These are phyloP conservation scores for Acanthurus leucopareius DNA, from an alignment of 2,797 vertebrate genomes.

Conservation along the genomic window DNA sequence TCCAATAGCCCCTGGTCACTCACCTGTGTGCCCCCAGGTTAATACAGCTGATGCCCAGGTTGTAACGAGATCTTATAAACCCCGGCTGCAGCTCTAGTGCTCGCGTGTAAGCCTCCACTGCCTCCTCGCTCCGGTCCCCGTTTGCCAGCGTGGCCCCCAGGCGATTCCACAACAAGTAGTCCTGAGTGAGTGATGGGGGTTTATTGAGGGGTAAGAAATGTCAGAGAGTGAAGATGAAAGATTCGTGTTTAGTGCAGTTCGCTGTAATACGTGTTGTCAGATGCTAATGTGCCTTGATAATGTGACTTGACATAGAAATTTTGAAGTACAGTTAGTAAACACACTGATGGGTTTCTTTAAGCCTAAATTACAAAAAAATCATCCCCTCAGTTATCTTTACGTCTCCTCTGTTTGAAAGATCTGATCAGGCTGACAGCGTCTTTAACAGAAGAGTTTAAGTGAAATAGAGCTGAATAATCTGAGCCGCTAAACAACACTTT, in stretches of 20 bases:
- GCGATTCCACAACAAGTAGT: constrained; percentile 98
- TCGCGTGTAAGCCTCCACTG: constrained; percentile 94
- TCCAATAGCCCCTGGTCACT: constrained; percentile 39
- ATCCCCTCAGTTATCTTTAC: background rate
- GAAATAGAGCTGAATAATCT: constrained; percentile 49
- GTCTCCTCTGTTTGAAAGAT: constrained; percentile 5
- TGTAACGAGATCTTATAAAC: constrained; percentile 98
- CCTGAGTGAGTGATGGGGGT: constrained; percentile 79
- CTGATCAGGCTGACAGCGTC: constrained; percentile 14
- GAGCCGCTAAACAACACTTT: constrained; percentile 7
- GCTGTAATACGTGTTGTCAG: background rate
- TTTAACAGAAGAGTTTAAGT: constrained; percentile 4
- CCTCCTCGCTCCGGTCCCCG: constrained; percentile 96
- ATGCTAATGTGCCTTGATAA: constrained; percentile 21
- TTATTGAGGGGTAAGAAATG: background rate
- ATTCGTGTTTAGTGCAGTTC: constrained; percentile 7
- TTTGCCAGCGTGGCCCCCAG: constrained; percentile 97
- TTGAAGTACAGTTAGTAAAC: no score
- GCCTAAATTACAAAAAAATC: constrained; percentile 1
- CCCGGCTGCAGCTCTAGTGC: constrained; percentile 97
- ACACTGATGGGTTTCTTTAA: background rate
- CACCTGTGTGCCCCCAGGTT: constrained; percentile 98
- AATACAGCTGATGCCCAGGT: constrained; percentile 98
- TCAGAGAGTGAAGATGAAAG: constrained; percentile 4
- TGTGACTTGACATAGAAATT: background rate